A percentile compares a stretch with the other conserved stretches of the same genome.
Evolutionary conservation across 2,113 vertebrate species (phyloP).

Genomic region (Lichenostomus cassidix): DNA sequence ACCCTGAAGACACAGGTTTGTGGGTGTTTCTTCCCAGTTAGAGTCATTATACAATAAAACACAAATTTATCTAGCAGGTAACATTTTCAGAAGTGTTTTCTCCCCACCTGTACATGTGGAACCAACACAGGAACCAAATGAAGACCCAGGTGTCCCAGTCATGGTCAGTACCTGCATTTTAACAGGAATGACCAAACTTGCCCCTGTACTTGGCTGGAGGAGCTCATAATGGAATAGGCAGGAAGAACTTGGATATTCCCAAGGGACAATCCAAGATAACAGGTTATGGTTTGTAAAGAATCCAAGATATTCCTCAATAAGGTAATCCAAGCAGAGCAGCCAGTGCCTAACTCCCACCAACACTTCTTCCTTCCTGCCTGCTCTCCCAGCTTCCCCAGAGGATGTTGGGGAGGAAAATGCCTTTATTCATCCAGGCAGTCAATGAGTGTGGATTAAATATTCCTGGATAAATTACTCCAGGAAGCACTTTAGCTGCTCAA

Average conservation of each 20-base stretch:
- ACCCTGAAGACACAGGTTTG: background rate
- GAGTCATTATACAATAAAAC: background rate
- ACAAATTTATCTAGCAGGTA: accelerated
- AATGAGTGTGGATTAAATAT: background rate
- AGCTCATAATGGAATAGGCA: accelerated
- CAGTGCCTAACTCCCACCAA: background rate
- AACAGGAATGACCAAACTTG: background rate
- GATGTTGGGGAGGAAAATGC: background rate
- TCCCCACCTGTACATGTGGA: accelerated
- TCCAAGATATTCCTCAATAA: background rate
- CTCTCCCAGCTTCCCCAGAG: background rate
- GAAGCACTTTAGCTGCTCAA: background rate
- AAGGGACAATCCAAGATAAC: accelerated
- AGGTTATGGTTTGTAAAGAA: background rate
- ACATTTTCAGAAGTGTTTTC: background rate
- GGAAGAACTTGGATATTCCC: background rate
- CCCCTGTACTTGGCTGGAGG: too few species aligned
- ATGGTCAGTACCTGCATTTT: background rate
- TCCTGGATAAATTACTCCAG: background rate
- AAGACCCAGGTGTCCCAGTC: background rate
- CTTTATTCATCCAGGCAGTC: background rate
- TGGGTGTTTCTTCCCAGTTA: background rate
- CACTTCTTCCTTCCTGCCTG: background rate
- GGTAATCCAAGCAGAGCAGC: background rate
- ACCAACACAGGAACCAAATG: background rate